Evolutionary conservation across 2,797 vertebrate species (phyloP).

Genomic region (Gephyroberyx darwinii): DNA sequence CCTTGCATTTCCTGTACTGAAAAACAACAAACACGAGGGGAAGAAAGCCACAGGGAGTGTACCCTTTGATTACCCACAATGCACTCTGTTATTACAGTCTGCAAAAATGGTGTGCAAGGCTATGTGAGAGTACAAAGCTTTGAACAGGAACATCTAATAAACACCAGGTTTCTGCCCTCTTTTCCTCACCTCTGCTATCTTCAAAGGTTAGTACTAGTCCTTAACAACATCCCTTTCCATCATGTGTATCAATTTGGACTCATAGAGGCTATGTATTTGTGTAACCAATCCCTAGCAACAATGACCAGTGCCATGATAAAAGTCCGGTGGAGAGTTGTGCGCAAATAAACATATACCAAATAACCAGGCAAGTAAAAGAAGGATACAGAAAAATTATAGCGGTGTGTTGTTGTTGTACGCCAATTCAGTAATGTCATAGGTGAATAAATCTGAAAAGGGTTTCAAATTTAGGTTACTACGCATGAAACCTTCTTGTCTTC

Average conservation of each 20-base stretch:
- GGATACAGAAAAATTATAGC: not conserved
- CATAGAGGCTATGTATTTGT: slow-evolving; percentile 10
- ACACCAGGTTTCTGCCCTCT: slow-evolving; percentile 36
- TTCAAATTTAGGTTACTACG: too few relatives aligned
- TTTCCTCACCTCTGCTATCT: slow-evolving; percentile 37
- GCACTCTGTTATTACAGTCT: slow-evolving; percentile 55
- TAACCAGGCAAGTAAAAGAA: not conserved
- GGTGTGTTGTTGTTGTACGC: not conserved
- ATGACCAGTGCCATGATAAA: slow-evolving; percentile 5
- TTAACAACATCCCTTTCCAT: slow-evolving; percentile 2
- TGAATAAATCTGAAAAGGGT: too few relatives aligned
- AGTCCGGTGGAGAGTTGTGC: slow-evolving; percentile 11
- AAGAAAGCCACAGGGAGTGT: slow-evolving; percentile 56
- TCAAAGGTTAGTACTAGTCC: slow-evolving; percentile 50
- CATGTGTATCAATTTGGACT: slow-evolving; percentile 40
- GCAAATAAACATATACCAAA: slow-evolving; percentile 20
- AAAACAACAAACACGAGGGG: slow-evolving; percentile 60
- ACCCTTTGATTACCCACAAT: slow-evolving; percentile 63
- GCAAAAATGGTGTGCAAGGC: slow-evolving; percentile 45
- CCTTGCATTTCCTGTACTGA: slow-evolving; percentile 63
- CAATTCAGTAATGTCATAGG: not conserved
- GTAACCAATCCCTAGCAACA: slow-evolving; percentile 24
- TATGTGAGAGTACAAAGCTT: slow-evolving; percentile 43
- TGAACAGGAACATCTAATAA: slow-evolving; percentile 53
- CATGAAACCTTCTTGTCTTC: too few relatives aligned